Evolutionary conservation across 2,113 vertebrate genomes (phyloP), one percentile per base, ranked within the genome.

Genomic region (Ammodytes marinus): DNA sequence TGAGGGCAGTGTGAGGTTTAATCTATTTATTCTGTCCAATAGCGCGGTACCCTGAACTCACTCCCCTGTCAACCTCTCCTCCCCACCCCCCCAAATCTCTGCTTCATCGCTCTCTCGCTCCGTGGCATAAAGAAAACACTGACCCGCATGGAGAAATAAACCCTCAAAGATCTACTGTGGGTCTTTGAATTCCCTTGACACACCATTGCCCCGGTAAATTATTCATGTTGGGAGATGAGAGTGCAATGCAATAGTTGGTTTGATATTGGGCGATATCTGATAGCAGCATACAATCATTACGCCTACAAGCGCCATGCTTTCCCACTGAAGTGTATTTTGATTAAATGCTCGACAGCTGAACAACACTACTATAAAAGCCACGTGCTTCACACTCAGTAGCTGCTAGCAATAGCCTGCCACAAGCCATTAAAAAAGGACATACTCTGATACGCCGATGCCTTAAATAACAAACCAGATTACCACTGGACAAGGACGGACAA

Each of bases 11-110:
- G 74, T 80, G 85, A 81, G 63, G 27, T 75, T 82, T 81, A 69
- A 80, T 88, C 95, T 95, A 95, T 96, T 96, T 95, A 94, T 95
- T 93, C 91, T 88, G 77, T 69, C 95, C 94, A 95, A 95, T 95
- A 58, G 89, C 76, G 79, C 39, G 46, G 14, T 45, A 50, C 88
- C 63, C 76, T 91, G 76, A 70, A 82, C 74, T 75, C 86, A 91
- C 94, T 82, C 95, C 95, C 94, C 91, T 69, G 65, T 66, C 69
- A 76, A 64, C 27, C 39, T 86, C 60, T 69, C 63, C 67, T 75
- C 74, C 71, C 69, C 50, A n/a, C 83, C 40, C 61, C 39, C 27
- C 27, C 27, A 27, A 27, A 3, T 72, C 64, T 53, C 58, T 19
- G 13, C 68, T 65, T 47, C 27, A 40, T 45, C 54, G 1, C 65